Evolutionary conservation across 2,888 invertebrate genomes (phyloP).

Genomic region (Graphium colonna): DNA sequence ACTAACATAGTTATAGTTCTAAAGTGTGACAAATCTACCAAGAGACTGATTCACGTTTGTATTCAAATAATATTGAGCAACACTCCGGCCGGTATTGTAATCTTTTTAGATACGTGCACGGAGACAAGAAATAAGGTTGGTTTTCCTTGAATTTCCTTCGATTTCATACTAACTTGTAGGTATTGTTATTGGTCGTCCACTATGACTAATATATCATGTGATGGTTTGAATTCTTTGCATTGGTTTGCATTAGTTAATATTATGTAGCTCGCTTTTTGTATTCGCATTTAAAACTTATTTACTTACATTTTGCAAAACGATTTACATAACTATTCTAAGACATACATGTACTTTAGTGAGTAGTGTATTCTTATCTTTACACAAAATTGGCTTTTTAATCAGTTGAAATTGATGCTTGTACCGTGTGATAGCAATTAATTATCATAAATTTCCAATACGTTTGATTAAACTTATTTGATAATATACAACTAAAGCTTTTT

Average conservation of each 20-base stretch:
- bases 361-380: not conserved
- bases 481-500: too few relatives aligned
- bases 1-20: conserved; percentile 43
- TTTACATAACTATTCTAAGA: too few relatives aligned
- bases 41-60: conserved; percentile 26
- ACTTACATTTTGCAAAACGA: not conserved
- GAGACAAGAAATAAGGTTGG: conserved; percentile 11
- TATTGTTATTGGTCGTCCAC: conserved; percentile 26
- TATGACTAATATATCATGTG: conserved; percentile 23
- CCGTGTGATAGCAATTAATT: not conserved
- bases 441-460: not conserved
- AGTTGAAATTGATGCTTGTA: not conserved
- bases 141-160: conserved; percentile 3
- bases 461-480: not conserved
- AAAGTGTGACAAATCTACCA: conserved; percentile 40
- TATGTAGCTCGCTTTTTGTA: too few relatives aligned
- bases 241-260: not conserved
- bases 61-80: conserved; percentile 7
- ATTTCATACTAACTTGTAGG: conserved; percentile 17
- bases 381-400: not conserved
- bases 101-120: conserved; percentile 4
- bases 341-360: not conserved
- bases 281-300: not conserved
- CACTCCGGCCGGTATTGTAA: not conserved
- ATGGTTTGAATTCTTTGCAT: conserved; percentile 11